These are phyloP conservation scores for Heliconius ismenius DNA, from an alignment of 2,888 invertebrate species.

Conservation along the genomic window DNA sequence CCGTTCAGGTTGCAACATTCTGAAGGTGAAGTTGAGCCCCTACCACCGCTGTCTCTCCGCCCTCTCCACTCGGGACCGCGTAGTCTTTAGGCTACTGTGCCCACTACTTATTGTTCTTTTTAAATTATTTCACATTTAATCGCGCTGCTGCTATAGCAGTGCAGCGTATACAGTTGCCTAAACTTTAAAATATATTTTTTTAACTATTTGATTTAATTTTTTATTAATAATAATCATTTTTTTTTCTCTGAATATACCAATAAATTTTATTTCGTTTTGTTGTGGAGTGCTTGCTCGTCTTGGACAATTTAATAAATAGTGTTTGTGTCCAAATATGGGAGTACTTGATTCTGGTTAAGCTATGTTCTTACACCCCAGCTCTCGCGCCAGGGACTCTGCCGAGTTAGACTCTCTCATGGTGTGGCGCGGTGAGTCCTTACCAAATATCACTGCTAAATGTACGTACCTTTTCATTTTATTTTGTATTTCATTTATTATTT, in stretches of 20 bases:
- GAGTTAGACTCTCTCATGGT: conserved; percentile 75
- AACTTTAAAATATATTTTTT: not conserved
- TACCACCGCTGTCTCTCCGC: conserved; percentile 42
- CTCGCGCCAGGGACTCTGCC: conserved; percentile 70
- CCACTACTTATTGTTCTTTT: conserved; percentile 42
- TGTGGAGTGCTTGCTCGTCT: conserved; percentile 42
- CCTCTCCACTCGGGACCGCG: conserved; percentile 43
- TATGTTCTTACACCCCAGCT: conserved; percentile 79
- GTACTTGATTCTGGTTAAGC: conserved; percentile 76
- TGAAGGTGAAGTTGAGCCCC: conserved; percentile 47
- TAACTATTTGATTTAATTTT: not conserved
- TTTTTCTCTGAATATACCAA: too few species aligned
- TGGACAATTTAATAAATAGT: conserved; percentile 33
- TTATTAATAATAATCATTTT: not conserved
- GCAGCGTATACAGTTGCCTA: not conserved
- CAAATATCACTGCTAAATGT: conserved; percentile 29
- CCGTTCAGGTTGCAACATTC: conserved; percentile 33
- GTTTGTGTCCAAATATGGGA: conserved; percentile 69
- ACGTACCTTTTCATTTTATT: conserved; percentile 8
- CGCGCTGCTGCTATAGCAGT: conserved; percentile 9
- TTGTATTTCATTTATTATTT: not conserved
- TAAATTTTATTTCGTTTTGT: conserved; percentile 18
- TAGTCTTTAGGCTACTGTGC: conserved; percentile 50
- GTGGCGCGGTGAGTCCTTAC: conserved; percentile 72
- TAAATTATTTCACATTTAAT: conserved; percentile 32